Evolutionary conservation across 1,140 invertebrate genomes (phyloP).

Genomic region (Planococcus citri): DNA sequence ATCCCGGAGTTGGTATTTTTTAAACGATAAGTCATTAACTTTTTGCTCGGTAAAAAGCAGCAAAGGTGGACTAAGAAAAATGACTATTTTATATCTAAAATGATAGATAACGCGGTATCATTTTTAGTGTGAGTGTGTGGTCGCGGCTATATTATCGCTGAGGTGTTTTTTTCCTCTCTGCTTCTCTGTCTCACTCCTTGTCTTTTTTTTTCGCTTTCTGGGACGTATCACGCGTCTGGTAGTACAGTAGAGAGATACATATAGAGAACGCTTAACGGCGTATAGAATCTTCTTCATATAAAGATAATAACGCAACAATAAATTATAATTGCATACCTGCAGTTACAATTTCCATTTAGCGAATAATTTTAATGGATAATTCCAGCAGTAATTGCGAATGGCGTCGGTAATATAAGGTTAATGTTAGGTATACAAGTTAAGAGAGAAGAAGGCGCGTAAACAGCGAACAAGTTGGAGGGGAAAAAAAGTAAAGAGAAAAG

Average conservation of each 20-base stretch:
- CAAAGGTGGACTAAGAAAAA: conserved; percentile 20
- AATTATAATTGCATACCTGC: conserved; percentile 18
- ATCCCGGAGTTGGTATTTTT: neutral
- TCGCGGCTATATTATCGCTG: neutral
- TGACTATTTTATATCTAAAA: conserved; percentile 16
- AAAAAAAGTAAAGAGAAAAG: conserved; percentile 13
- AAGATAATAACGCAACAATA: conserved; percentile 20
- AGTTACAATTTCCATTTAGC: conserved; percentile 20
- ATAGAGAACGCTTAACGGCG: neutral
- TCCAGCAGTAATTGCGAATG: conserved; percentile 18
- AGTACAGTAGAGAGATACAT: neutral
- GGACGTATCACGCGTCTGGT: neutral
- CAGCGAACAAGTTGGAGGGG: no score
- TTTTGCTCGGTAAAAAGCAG: conserved; percentile 16
- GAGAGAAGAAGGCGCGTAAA: neutral
- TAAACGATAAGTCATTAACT: conserved; percentile 9
- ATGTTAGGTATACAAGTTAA: conserved; percentile 13
- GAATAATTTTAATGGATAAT: conserved; percentile 20
- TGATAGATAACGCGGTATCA: conserved; percentile 16
- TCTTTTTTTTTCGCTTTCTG: no score
- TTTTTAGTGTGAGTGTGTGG: conserved; percentile 15
- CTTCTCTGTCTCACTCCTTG: neutral
- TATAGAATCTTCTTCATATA: neutral
- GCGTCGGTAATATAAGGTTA: conserved; percentile 13
- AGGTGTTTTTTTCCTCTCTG: neutral